Evolutionary conservation across 2,888 invertebrate species (phyloP).

Genomic region (Nomada hirtipes): DNA sequence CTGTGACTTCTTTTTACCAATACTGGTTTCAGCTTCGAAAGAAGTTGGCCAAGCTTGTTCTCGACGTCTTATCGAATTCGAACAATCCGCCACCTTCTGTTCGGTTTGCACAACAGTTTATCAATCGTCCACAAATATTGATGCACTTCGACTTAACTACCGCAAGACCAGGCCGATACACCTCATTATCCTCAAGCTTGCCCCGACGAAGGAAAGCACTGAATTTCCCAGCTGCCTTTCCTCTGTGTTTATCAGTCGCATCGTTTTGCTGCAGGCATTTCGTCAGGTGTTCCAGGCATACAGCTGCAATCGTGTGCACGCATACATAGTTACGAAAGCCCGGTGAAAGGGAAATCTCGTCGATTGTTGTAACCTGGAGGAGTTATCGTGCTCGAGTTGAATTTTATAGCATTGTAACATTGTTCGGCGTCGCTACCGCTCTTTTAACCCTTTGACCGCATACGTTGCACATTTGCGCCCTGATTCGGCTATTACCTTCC

Average conservation of each 20-base stretch:
- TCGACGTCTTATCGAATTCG: background rate
- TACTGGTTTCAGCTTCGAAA: constrained; percentile 3
- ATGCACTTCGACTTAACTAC: background rate
- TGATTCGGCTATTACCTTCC: background rate
- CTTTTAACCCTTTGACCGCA: constrained; percentile 30
- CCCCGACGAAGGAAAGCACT: background rate
- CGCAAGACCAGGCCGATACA: background rate
- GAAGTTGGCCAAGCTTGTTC: constrained; percentile 4
- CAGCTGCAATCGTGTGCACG: constrained; percentile 27
- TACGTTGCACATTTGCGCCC: constrained; percentile 1
- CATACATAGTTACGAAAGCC: constrained; percentile 57
- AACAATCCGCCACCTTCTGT: background rate
- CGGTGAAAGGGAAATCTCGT: constrained; percentile 70
- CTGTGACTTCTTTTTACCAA: background rate
- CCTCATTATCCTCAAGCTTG: background rate
- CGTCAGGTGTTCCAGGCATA: constrained; percentile 56
- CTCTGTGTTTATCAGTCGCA: constrained; percentile 43
- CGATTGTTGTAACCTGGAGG: constrained; percentile 61
- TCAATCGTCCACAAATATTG: background rate
- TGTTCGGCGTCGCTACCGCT: constrained; percentile 9
- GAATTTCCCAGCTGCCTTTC: background rate
- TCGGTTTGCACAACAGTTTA: background rate
- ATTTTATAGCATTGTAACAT: constrained; percentile 39
- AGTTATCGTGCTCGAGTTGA: constrained; percentile 47
- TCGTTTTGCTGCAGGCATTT: constrained; percentile 49